Conservation (phyloP, 2,797 vertebrate genomes). For the Simalia tracyae region DNA sequence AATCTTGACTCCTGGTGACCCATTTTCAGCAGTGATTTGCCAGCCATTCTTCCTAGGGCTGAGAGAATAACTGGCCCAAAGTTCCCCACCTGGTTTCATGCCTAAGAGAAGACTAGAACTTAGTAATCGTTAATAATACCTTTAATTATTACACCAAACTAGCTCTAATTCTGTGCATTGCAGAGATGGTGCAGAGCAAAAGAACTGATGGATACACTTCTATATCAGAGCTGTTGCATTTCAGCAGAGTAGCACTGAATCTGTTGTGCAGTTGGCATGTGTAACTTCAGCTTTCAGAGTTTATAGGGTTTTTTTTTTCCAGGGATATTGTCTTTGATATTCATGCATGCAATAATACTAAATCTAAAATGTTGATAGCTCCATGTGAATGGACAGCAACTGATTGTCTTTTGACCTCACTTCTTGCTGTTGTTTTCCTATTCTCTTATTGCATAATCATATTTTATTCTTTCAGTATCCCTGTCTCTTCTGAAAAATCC, state of each 20-base stretch:
- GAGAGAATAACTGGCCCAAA: too few species aligned
- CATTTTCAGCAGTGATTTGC: too few species aligned
- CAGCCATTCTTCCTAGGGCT: too few species aligned
- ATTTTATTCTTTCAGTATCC: neutral
- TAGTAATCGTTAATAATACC: too few species aligned
- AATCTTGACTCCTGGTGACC: too few species aligned
- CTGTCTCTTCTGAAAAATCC: slow-evolving; percentile 13
- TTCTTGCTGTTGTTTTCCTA: slow-evolving; percentile 38
- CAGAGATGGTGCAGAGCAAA: slow-evolving; percentile 16
- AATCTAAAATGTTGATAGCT: neutral
- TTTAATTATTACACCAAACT: too few species aligned
- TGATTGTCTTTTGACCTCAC: neutral
- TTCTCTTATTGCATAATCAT: neutral
- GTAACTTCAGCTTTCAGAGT: neutral
- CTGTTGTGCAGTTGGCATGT: slow-evolving; percentile 20
- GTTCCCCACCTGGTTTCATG: too few species aligned
- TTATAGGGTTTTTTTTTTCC: neutral
- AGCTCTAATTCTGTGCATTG: slow-evolving; percentile 19
- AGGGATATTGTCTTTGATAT: neutral
- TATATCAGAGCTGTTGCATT: slow-evolving; percentile 1
- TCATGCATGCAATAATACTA: neutral
- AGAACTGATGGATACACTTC: slow-evolving; percentile 8
- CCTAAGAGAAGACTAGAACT: too few species aligned
- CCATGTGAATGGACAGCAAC: neutral
- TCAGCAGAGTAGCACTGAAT: slow-evolving; percentile 15